phyloP scores from a whole-genome alignment of 2,113 vertebrate species.

The Pelecanoides urinatrix region DNA sequence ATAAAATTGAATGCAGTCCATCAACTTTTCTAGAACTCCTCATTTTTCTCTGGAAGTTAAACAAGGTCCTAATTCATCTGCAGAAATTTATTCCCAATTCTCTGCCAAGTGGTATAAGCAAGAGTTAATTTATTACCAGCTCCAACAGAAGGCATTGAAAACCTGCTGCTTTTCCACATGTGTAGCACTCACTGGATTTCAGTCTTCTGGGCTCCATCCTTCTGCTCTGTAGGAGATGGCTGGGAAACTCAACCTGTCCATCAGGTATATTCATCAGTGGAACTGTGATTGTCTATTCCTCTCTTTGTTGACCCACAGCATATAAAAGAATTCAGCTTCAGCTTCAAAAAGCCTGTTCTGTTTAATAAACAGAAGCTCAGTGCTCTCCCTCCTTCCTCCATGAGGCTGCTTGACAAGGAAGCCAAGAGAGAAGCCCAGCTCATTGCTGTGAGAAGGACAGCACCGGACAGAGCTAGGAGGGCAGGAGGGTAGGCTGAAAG shows the following conservation, averaged over 20 bases:
- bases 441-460: rapidly evolving
- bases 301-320: not conserved
- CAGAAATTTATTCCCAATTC: not conserved
- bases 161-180: not conserved
- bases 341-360: not conserved
- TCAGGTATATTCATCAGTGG: not conserved
- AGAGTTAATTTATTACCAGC: constrained; percentile 41
- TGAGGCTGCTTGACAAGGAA: not conserved
- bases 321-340: not conserved
- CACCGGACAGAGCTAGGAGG: not conserved
- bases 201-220: not conserved
- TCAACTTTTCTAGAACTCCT: constrained; percentile 19
- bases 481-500: not conserved
- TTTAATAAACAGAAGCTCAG: not conserved
- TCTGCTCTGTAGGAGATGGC: not conserved
- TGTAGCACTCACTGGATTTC: not conserved
- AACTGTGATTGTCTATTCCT: not conserved
- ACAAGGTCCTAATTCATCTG: constrained; percentile 36
- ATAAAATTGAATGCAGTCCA: constrained; percentile 27
- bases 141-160: not conserved
- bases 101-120: constrained; percentile 17
- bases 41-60: constrained; percentile 41
- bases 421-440: not conserved
- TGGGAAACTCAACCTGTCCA: not conserved
- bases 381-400: not conserved